Conservation (phyloP, 2,888 invertebrate genomes). For the Bembecia ichneumoniformis region DNA sequence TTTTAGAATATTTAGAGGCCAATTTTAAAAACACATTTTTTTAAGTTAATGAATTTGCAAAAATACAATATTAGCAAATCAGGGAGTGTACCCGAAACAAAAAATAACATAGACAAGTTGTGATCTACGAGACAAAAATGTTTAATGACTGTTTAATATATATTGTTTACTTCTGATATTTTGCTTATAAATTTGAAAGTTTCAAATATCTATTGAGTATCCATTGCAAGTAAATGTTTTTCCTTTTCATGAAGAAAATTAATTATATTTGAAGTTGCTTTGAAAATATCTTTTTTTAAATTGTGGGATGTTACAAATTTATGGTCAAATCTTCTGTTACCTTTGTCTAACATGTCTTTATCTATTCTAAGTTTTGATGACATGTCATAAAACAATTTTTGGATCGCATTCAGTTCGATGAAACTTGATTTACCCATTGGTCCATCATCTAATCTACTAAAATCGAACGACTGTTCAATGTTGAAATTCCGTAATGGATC, state of each 20-base stretch:
- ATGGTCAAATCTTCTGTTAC: background rate
- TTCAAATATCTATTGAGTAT: too few species aligned
- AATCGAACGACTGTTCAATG: constrained; percentile 17
- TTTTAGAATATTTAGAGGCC: too few species aligned
- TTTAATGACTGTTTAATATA: too few species aligned
- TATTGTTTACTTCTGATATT: too few species aligned
- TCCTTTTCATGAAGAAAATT: constrained; percentile 38
- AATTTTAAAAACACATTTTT: too few species aligned
- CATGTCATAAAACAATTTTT: constrained; percentile 2
- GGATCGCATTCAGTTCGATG: constrained; percentile 2
- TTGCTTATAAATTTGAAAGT: too few species aligned
- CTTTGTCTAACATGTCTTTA: background rate
- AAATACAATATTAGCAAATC: too few species aligned
- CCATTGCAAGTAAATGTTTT: constrained; percentile 9
- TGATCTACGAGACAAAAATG: too few species aligned
- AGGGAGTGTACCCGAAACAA: too few species aligned
- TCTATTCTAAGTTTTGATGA: background rate
- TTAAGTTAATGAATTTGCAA: too few species aligned
- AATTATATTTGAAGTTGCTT: constrained; percentile 32
- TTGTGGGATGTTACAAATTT: background rate
- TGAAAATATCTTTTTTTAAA: constrained; percentile 16
- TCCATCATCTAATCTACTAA: constrained; percentile 19
- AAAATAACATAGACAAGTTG: too few species aligned
- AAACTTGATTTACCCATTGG: constrained; percentile 11
- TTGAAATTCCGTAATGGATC: constrained; percentile 16